Conservation (phyloP, 2,113 vertebrate genomes). For the human (Homo sapiens) region GRCh38 chr7:125866501-125867000, state of each 20-base stretch:
- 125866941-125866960: neutral
- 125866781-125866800: neutral
- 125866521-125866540: neutral
- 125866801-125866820: neutral
- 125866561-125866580: neutral
- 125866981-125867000: neutral
- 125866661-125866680: neutral
- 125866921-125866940: neutral
- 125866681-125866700: neutral
- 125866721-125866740: neutral
- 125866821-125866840: neutral
- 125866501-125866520: neutral
- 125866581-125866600: neutral
- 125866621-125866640: neutral
- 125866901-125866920: neutral
- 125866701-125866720: neutral
- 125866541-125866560: neutral
- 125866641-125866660: neutral
- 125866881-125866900: neutral
- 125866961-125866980: neutral
- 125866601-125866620: neutral
- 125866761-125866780: neutral
- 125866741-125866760: neutral
- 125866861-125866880: neutral
- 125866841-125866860: neutral